A percentile compares a stretch with the other conserved stretches of the same genome.
Conservation (phyloP, 2,797 vertebrate species). For the Sandelia bainsii region DNA sequence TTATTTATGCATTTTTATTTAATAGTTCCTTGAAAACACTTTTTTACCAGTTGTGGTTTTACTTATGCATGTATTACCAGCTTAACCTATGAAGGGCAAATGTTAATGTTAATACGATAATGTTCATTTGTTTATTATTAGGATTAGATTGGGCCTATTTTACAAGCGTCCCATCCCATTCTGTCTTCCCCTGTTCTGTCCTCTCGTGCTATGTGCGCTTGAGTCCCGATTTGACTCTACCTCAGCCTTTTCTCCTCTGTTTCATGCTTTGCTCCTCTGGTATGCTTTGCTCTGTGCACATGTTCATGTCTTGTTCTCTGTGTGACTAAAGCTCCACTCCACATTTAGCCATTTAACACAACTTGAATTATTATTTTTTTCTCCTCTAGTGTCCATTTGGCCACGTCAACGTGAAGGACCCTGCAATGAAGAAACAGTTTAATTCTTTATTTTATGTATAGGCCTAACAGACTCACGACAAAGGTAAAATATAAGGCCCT, state of each 20-base stretch:
- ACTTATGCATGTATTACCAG: neutral
- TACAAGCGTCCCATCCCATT: neutral
- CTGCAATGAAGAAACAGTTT: slow-evolving; percentile 86
- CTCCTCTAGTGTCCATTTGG: slow-evolving; percentile 90
- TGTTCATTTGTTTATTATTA: neutral
- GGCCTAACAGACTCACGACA: slow-evolving; percentile 19
- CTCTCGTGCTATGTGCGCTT: neutral
- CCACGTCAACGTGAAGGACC: slow-evolving; percentile 89
- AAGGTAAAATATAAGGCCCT: slow-evolving; percentile 44
- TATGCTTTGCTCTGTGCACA: slow-evolving; percentile 13
- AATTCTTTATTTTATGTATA: slow-evolving; percentile 85
- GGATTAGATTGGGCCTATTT: neutral
- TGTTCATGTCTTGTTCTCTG: slow-evolving; percentile 36
- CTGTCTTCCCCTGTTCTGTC: neutral
- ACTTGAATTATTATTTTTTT: slow-evolving; percentile 56
- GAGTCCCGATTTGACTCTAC: neutral
- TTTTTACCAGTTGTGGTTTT: neutral
- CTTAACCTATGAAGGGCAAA: neutral
- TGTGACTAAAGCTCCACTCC: slow-evolving; percentile 45
- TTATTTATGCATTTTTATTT: neutral
- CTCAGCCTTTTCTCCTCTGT: neutral
- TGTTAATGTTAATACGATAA: neutral
- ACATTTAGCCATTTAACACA: slow-evolving; percentile 39
- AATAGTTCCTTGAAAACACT: neutral
- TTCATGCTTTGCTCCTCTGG: neutral